Conservation (phyloP, 2,797 vertebrate genomes). For the Clamator glandarius region DNA sequence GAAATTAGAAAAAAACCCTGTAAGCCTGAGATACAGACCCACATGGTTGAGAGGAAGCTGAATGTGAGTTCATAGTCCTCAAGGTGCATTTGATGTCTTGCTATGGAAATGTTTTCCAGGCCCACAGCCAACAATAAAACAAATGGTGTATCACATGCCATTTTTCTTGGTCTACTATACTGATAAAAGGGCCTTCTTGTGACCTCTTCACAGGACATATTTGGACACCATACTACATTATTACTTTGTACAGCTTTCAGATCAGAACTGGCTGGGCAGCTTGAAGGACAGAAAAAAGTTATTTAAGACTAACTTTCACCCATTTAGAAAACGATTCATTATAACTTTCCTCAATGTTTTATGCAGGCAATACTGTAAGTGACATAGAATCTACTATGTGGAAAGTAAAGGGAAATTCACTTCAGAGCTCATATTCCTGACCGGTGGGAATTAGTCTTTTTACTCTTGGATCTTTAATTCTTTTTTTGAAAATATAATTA, state of each 20-base stretch:
- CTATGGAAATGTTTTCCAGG: neutral
- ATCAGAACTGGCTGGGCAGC: neutral
- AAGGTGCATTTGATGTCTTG: neutral
- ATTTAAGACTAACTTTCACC: neutral
- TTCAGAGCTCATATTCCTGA: neutral
- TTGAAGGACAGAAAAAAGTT: neutral
- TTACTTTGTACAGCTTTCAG: neutral
- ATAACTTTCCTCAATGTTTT: neutral
- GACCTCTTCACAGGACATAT: neutral
- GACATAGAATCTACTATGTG: neutral
- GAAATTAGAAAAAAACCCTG: neutral
- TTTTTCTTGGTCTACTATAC: neutral
- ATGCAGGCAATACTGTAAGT: neutral
- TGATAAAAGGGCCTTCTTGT: neutral
- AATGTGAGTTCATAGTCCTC: neutral
- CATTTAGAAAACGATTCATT: neutral
- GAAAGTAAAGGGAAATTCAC: neutral
- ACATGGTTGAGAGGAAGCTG: neutral
- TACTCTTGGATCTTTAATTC: neutral
- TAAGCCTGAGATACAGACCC: accelerated
- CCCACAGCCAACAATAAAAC: neutral
- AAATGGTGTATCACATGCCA: neutral
- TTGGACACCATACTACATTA: neutral
- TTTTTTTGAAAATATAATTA: conserved; percentile 23
- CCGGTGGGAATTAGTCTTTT: neutral